phyloP scores from a whole-genome alignment of 2,888 invertebrate genomes.

The Pseudococcus longispinus region DNA sequence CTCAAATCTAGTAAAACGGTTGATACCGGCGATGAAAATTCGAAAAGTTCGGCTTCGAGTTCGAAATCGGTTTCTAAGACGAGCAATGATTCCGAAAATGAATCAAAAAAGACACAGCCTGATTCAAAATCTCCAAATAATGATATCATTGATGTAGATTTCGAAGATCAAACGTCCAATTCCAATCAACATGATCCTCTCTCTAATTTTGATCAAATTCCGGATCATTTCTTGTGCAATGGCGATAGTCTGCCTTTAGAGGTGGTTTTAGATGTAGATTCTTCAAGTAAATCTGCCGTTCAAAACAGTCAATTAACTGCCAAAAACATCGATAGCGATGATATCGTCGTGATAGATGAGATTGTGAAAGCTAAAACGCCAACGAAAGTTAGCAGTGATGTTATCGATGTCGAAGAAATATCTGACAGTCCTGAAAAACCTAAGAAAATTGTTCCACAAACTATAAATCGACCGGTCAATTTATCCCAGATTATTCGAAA shows the following conservation, averaged over 20 bases:
- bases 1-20: background rate
- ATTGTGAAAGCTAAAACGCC: background rate
- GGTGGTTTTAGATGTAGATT: background rate
- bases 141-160: background rate
- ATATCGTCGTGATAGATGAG: background rate
- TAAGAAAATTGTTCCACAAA: background rate
- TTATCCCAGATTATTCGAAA: background rate
- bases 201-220: background rate
- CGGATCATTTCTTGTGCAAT: background rate
- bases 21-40: background rate
- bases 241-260: background rate
- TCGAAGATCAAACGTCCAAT: background rate
- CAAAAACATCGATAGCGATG: background rate
- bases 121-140: background rate
- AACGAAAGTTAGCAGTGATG: background rate
- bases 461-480: background rate
- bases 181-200: background rate
- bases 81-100: background rate
- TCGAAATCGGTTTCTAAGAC: background rate
- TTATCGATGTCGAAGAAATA: conserved; percentile 27
- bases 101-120: background rate
- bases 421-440: background rate
- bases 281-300: background rate
- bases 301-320: background rate
- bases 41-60: background rate